These are phyloP conservation scores for Ecliptopera silaceata DNA, from an alignment of 2,888 invertebrate genomes.

Conservation along the genomic window DNA sequence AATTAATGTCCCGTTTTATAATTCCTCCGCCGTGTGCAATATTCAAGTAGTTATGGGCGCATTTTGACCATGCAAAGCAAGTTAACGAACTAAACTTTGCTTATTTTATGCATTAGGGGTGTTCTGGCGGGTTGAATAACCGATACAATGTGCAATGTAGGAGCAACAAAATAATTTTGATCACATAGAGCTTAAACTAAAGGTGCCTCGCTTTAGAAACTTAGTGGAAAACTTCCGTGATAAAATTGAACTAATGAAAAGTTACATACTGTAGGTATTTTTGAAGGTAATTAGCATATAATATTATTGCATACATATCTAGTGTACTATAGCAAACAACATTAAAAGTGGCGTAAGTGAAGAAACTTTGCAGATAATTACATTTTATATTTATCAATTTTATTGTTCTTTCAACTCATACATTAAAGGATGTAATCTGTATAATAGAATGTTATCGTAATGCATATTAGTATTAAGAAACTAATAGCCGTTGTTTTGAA, in stretches of 20 bases:
- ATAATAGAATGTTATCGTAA: conserved; percentile 13
- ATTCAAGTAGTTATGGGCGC: conserved; percentile 55
- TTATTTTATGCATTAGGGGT: conserved; percentile 34
- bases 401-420: conserved; percentile 7
- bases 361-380: too few species aligned
- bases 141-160: background rate
- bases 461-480: conserved; percentile 13
- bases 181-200: too few species aligned
- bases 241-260: too few species aligned
- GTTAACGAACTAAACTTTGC: conserved; percentile 38
- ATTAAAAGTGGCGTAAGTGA: too few species aligned
- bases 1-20: conserved; percentile 68
- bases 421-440: background rate
- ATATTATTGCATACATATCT: too few species aligned
- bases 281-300: too few species aligned
- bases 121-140: conserved; percentile 1
- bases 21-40: conserved; percentile 57
- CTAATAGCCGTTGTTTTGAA: conserved; percentile 2
- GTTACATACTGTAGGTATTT: too few species aligned
- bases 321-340: too few species aligned
- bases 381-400: conserved; percentile 1
- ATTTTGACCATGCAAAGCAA: conserved; percentile 49
- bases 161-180: background rate
- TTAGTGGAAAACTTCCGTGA: too few species aligned
- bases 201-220: background rate